phyloP scores from a whole-genome alignment of 2,113 vertebrate genomes.

The Symphodus melops region DNA sequence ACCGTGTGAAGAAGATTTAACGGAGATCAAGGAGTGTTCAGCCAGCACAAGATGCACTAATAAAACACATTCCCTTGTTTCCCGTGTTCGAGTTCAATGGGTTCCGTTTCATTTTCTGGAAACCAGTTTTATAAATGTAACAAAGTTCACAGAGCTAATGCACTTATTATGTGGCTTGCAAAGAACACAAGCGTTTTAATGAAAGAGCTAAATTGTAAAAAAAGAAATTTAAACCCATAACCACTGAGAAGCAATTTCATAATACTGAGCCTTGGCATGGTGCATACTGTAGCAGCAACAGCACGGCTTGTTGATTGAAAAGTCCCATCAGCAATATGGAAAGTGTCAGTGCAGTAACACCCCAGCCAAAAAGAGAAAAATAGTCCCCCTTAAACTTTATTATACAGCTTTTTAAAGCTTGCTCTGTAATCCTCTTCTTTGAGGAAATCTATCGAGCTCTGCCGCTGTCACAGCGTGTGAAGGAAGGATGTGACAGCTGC shows the following conservation, averaged over 20 bases:
- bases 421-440: not conserved
- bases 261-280: slow-evolving; percentile 52
- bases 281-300: slow-evolving; percentile 15
- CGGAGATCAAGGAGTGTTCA: not conserved
- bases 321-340: slow-evolving; percentile 61
- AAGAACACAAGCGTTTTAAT: slow-evolving; percentile 48
- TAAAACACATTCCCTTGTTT: slow-evolving; percentile 22
- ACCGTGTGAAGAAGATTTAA: slow-evolving; percentile 6
- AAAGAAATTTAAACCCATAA: slow-evolving; percentile 59
- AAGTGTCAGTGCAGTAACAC: slow-evolving; percentile 36
- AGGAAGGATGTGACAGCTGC: not conserved
- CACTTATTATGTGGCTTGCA: slow-evolving; percentile 32
- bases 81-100: slow-evolving; percentile 6
- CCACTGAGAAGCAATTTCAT: slow-evolving; percentile 60
- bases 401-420: slow-evolving; percentile 15
- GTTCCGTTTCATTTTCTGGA: slow-evolving; percentile 9
- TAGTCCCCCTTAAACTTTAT: slow-evolving; percentile 5
- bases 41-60: slow-evolving; percentile 14
- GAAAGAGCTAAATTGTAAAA: slow-evolving; percentile 62
- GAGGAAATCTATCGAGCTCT: not conserved
- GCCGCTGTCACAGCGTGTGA: not conserved
- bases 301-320: slow-evolving; percentile 59
- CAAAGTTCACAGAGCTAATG: slow-evolving; percentile 34
- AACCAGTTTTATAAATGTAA: slow-evolving; percentile 38
- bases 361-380: slow-evolving; percentile 39